Percentiles rank a stretch among this genome's conserved stretches.
Conservation (phyloP, 2,113 vertebrate genomes). For the Papio anubis region DNA sequence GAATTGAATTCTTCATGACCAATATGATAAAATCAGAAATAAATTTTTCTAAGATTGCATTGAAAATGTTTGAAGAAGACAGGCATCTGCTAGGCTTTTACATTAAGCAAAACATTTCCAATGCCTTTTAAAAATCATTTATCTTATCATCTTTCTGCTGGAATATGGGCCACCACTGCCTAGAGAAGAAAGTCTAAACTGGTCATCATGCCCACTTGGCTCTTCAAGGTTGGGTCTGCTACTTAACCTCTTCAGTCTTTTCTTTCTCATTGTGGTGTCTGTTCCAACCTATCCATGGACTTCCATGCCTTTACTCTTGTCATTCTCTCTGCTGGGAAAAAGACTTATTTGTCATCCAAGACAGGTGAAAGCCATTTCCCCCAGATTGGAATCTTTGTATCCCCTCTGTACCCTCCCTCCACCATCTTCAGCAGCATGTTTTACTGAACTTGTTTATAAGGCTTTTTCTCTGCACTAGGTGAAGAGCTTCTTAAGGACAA, state of each 20-base stretch:
- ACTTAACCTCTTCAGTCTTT: not conserved
- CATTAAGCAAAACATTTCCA: not conserved
- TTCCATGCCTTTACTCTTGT: not conserved
- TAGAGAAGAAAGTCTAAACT: not conserved
- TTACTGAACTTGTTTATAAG: not conserved
- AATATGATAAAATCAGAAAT: not conserved
- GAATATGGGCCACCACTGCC: not conserved
- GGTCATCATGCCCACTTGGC: not conserved
- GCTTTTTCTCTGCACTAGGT: not conserved
- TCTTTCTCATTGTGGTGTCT: not conserved
- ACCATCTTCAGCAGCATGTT: not conserved
- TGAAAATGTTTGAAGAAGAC: not conserved
- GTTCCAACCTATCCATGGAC: no score
- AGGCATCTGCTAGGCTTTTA: not conserved
- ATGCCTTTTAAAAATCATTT: not conserved
- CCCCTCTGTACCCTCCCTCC: not conserved
- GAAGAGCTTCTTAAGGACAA: not conserved
- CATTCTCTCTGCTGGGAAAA: not conserved
- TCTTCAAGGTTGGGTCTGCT: not conserved
- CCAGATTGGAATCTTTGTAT: not conserved
- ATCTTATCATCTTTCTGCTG: not conserved
- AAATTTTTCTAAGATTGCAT: not conserved
- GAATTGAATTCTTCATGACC: not conserved
- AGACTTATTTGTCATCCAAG: not conserved
- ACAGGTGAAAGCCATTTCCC: not conserved